Conservation (phyloP, 2,797 vertebrate species). For the Menidia menidia region DNA sequence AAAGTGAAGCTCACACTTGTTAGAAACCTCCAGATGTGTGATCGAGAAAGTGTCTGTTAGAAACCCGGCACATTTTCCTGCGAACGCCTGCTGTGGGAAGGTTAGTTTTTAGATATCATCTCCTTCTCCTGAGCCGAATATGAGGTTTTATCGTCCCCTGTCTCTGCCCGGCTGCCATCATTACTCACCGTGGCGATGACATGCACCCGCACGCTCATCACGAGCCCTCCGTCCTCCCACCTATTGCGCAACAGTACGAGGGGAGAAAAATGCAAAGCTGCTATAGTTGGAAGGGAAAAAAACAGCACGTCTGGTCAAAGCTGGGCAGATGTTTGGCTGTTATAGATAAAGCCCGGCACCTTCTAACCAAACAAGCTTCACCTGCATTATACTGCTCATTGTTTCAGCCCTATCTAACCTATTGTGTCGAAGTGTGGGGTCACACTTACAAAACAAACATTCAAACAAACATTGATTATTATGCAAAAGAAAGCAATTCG, state of each 20-base stretch:
- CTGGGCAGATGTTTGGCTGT: too few relatives aligned
- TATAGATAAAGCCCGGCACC: too few relatives aligned
- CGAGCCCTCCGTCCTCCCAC: conserved; percentile 77
- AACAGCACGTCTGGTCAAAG: too few relatives aligned
- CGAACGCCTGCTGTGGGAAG: conserved; percentile 46
- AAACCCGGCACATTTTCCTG: neutral
- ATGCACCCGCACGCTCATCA: conserved; percentile 67
- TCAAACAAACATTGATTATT: too few relatives aligned
- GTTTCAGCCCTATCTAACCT: too few relatives aligned
- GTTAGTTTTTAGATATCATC: conserved; percentile 64
- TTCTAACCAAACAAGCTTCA: too few relatives aligned
- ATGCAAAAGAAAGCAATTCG: too few relatives aligned
- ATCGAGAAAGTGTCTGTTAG: conserved; percentile 7
- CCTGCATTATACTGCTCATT: too few relatives aligned
- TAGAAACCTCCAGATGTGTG: conserved; percentile 47
- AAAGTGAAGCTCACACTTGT: conserved; percentile 39
- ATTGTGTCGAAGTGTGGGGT: too few relatives aligned
- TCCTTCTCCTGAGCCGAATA: conserved; percentile 61
- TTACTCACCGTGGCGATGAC: conserved; percentile 75
- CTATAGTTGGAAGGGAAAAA: too few relatives aligned
- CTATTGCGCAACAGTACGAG: conserved; percentile 70
- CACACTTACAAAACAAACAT: too few relatives aligned
- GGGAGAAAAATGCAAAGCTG: conserved; percentile 55
- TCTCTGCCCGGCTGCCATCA: conserved; percentile 72
- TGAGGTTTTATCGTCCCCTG: conserved; percentile 73